These are phyloP conservation scores for Spinibarbus caldwelli DNA, from an alignment of 2,797 vertebrate species.

Conservation along the genomic window DNA sequence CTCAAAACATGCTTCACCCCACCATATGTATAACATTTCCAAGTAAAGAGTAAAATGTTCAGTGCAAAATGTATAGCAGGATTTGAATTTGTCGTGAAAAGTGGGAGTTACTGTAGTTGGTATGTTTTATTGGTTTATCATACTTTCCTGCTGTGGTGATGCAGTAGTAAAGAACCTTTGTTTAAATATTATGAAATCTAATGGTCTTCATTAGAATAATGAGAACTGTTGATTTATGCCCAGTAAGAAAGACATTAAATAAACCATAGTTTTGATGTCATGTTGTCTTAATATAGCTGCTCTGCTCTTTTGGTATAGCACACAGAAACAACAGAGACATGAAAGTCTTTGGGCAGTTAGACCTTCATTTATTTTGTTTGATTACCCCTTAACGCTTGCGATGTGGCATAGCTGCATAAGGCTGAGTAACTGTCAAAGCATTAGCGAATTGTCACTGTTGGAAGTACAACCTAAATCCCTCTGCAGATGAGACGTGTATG, in stretches of 20 bases:
- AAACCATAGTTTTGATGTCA: not conserved
- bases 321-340: not conserved
- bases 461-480: slow-evolving; percentile 35
- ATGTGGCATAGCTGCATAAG: not conserved
- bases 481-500: slow-evolving; percentile 34
- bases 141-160: too few relatives aligned
- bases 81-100: not conserved
- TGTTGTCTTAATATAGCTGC: not conserved
- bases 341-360: not conserved
- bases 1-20: not conserved
- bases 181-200: not conserved
- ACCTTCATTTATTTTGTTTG: not conserved
- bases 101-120: not conserved
- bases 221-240: not conserved
- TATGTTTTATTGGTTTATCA: not conserved
- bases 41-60: not conserved
- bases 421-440: not conserved
- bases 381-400: not conserved
- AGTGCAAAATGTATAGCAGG: too few relatives aligned
- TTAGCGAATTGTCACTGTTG: not conserved
- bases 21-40: not conserved
- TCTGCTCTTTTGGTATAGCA: too few relatives aligned
- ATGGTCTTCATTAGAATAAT: not conserved
- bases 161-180: not conserved
- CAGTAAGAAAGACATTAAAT: not conserved